These are phyloP conservation scores for Trichonephila clavata DNA, from an alignment of 1,140 invertebrate species.

Conservation along the genomic window DNA sequence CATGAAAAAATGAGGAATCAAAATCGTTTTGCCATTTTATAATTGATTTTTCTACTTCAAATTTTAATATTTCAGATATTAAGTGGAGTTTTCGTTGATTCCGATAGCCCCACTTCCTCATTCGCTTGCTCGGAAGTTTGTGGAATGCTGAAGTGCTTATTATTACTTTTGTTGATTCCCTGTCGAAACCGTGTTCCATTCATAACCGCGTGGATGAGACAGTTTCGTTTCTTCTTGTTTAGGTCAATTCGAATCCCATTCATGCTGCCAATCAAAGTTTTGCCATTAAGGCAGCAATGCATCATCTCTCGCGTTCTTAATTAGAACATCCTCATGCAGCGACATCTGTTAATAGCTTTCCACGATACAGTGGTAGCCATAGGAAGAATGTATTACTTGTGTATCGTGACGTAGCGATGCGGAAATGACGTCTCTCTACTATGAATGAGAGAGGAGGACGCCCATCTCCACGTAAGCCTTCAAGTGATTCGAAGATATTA, in stretches of 20 bases:
- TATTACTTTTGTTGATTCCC: too few relatives aligned
- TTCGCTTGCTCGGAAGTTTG: too few relatives aligned
- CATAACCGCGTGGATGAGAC: not conserved
- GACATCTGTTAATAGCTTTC: conserved; percentile 58
- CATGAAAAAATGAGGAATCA: too few relatives aligned
- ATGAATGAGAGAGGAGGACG: conserved; percentile 29
- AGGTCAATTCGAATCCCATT: not conserved
- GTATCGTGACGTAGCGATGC: conserved; percentile 44
- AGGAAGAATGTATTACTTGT: not conserved
- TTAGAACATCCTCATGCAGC: conserved; percentile 48
- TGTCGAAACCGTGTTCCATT: not conserved
- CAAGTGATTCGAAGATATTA: too few relatives aligned
- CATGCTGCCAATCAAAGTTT: conserved; percentile 11
- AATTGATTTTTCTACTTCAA: too few relatives aligned
- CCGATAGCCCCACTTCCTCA: too few relatives aligned
- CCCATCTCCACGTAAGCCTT: not conserved
- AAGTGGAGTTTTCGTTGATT: too few relatives aligned
- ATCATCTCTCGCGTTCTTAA: conserved; percentile 21
- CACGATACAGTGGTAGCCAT: conserved; percentile 23
- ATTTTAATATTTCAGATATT: too few relatives aligned
- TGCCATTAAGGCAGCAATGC: not conserved
- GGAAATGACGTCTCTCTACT: conserved; percentile 45
- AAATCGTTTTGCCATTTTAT: too few relatives aligned
- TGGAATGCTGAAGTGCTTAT: too few relatives aligned
- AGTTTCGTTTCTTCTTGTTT: not conserved